Percentiles rank a stretch among this genome's conserved stretches.
phyloP scores from a whole-genome alignment of 1,140 invertebrate species.

The Patella vulgata region DNA sequence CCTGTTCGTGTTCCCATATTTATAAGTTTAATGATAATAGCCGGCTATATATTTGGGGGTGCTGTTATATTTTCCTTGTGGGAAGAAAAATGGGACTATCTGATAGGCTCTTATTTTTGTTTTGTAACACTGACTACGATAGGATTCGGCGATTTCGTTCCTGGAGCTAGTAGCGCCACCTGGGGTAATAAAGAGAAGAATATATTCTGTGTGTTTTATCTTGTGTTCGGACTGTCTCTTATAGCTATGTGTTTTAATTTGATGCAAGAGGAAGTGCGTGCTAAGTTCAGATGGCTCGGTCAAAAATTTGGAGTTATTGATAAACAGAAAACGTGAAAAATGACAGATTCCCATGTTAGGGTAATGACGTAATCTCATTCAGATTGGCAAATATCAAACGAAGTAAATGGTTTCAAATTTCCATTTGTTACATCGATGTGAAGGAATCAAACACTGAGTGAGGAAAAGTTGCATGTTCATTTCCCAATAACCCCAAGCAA shows the following conservation, averaged over 20 bases:
- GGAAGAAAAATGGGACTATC: constrained; percentile 82
- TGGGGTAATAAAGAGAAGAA: constrained; percentile 55
- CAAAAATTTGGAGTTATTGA: constrained; percentile 41
- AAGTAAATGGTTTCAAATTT: too few species aligned
- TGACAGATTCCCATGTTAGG: too few species aligned
- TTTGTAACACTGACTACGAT: constrained; percentile 86
- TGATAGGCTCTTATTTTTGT: constrained; percentile 95
- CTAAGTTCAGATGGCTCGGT: constrained; percentile 77
- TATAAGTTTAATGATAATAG: constrained; percentile 60
- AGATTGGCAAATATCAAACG: too few species aligned
- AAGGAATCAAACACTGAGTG: too few species aligned
- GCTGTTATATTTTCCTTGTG: constrained; percentile 62
- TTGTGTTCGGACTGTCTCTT: constrained; percentile 93
- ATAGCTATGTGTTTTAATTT: constrained; percentile 99
- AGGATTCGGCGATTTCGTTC: constrained; percentile 96
- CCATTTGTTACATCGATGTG: too few species aligned
- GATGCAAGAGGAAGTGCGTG: constrained; percentile 88
- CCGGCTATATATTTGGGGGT: constrained; percentile 62
- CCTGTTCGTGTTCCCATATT: constrained; percentile 61
- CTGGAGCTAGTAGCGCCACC: constrained; percentile 76
- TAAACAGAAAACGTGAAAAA: too few species aligned
- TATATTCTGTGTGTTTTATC: constrained; percentile 55
- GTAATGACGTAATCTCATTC: too few species aligned
- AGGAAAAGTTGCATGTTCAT: too few species aligned
- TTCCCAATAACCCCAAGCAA: too few species aligned